Conservation (phyloP, 2,113 vertebrate genomes). For the Aix galericulata region DNA sequence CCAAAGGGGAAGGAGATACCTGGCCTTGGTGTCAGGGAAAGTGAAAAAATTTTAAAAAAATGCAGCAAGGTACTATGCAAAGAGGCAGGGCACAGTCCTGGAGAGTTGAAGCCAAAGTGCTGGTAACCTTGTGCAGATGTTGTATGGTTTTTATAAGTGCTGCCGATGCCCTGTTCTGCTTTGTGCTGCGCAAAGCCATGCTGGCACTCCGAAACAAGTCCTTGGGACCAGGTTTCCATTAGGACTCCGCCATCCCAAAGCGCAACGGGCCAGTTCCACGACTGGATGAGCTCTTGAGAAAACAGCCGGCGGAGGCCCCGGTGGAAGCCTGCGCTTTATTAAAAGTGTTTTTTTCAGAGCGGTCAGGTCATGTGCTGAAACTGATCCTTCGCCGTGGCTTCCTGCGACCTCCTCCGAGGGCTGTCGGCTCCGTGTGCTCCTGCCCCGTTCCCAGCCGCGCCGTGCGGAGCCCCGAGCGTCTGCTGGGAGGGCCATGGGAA, state of each 20-base stretch:
- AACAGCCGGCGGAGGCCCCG: background rate
- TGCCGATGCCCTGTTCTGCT: background rate
- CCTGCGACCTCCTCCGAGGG: conserved; percentile 43
- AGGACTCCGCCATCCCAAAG: background rate
- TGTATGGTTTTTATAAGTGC: background rate
- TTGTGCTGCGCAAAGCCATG: background rate
- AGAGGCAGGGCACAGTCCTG: background rate
- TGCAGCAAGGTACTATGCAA: background rate
- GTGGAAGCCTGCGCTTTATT: conserved; percentile 51
- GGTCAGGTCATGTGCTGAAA: conserved; percentile 21
- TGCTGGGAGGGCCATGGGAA: conserved; percentile 52
- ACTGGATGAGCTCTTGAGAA: background rate
- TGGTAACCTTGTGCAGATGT: background rate
- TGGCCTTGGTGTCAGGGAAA: background rate
- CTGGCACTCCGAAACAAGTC: conserved; percentile 1
- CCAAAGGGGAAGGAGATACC: background rate
- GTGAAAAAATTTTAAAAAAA: background rate
- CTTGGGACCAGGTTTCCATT: background rate
- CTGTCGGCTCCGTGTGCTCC: background rate
- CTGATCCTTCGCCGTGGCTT: background rate
- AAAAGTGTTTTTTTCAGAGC: background rate
- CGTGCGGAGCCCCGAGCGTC: conserved; percentile 9
- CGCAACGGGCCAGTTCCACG: background rate
- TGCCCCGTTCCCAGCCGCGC: background rate
- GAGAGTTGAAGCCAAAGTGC: background rate